phyloP scores from a whole-genome alignment of 2,113 vertebrate genomes.

The Boleophthalmus pectinirostris region DNA sequence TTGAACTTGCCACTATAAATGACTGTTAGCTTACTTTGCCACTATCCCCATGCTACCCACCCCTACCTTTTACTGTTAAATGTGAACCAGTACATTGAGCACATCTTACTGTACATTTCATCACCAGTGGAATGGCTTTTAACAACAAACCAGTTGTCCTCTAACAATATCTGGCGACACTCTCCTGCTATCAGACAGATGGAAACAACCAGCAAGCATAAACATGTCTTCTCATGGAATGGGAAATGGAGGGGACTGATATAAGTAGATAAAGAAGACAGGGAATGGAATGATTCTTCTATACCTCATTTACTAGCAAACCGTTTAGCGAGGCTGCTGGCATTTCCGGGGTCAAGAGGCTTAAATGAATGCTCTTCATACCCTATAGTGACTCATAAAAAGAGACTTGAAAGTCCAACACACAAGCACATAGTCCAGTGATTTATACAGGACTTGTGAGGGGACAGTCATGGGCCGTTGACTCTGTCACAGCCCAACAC shows the following conservation, averaged over 20 bases:
- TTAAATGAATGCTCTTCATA: slow-evolving; percentile 64
- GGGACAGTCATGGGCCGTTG: slow-evolving; percentile 67
- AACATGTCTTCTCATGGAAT: slow-evolving; percentile 72
- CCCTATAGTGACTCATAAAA: slow-evolving; percentile 61
- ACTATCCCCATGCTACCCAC: too few species aligned
- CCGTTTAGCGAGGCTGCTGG: slow-evolving; percentile 72
- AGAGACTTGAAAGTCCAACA: slow-evolving; percentile 31
- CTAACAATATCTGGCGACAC: slow-evolving; percentile 38
- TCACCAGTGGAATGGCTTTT: background rate
- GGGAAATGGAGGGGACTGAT: slow-evolving; percentile 69
- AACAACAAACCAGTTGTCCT: background rate
- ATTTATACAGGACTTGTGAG: slow-evolving; percentile 62
- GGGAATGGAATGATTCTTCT: slow-evolving; percentile 62
- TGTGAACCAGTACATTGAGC: too few species aligned
- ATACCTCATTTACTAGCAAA: slow-evolving; percentile 81
- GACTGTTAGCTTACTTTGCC: background rate
- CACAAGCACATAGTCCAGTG: slow-evolving; percentile 33
- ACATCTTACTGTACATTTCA: background rate
- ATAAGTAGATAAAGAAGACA: slow-evolving; percentile 64
- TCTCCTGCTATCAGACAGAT: slow-evolving; percentile 48
- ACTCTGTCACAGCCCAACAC: slow-evolving; percentile 63
- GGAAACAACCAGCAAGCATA: slow-evolving; percentile 59
- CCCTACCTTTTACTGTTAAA: too few species aligned
- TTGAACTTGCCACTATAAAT: background rate
- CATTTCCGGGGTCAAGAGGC: slow-evolving; percentile 78